Evolutionary conservation across 37 sponge, comb jelly and placozoan species (phyloP).

Genomic region (Ephydatia muelleri): DNA sequence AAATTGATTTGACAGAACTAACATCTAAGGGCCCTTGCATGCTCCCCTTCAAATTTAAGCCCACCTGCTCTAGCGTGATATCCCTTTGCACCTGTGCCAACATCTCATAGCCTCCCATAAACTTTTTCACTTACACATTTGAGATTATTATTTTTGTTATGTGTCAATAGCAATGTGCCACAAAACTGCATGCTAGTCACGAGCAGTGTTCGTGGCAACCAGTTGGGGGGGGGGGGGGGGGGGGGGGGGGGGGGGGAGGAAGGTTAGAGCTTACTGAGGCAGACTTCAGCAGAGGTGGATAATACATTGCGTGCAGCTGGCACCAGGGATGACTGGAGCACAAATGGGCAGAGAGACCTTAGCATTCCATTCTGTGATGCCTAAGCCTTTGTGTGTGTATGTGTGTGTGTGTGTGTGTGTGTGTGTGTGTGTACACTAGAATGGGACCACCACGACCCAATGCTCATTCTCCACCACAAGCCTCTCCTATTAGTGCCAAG

Average conservation of each 20-base stretch:
- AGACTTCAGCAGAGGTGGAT: conserved; percentile 92
- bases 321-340: conserved; percentile 69
- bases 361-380: too few species aligned
- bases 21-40: too few species aligned
- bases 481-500: conserved; percentile 46
- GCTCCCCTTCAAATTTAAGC: neutral
- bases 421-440: neutral
- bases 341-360: too few species aligned
- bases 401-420: too few species aligned
- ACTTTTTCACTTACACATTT: conserved; percentile 90
- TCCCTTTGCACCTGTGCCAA: conserved; percentile 92
- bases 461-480: conserved; percentile 88
- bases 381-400: too few species aligned
- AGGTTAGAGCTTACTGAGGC: conserved; percentile 70
- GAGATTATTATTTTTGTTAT: too few species aligned
- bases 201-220: too few species aligned
- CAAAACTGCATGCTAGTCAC: too few species aligned
- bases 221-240: too few species aligned
- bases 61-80: conserved; percentile 85
- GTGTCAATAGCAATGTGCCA: too few species aligned
- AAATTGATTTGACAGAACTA: neutral
- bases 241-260: too few species aligned
- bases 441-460: conserved; percentile 96
- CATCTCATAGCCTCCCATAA: conserved; percentile 97
- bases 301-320: conserved; percentile 98